Evolutionary conservation across 2,888 invertebrate species (phyloP).

Genomic region (Kuschelorhynchus macadamiae): DNA sequence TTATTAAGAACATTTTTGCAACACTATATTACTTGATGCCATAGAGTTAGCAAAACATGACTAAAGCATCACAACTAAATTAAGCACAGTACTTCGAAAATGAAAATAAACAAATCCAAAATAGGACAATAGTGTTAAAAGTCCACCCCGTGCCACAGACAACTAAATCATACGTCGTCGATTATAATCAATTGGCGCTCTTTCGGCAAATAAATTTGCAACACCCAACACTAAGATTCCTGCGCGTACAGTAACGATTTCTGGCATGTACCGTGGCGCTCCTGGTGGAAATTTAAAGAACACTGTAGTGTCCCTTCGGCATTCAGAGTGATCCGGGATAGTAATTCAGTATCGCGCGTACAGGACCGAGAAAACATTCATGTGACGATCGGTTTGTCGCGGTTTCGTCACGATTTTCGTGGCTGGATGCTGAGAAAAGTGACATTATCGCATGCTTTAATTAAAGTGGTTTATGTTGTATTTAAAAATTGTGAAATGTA

Average conservation of each 20-base stretch:
- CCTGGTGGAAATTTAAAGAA: slow-evolving; percentile 59
- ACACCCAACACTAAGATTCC: slow-evolving; percentile 58
- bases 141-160: slow-evolving; percentile 7
- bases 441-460: not conserved
- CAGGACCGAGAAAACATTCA: slow-evolving; percentile 57
- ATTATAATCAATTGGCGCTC: slow-evolving; percentile 56
- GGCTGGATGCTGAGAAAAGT: not conserved
- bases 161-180: slow-evolving; percentile 45
- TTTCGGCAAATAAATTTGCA: slow-evolving; percentile 55
- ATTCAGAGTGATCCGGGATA: slow-evolving; percentile 66
- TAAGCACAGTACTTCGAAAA: too few relatives aligned
- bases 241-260: slow-evolving; percentile 69
- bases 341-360: slow-evolving; percentile 62
- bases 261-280: slow-evolving; percentile 61
- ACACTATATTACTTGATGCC: too few relatives aligned
- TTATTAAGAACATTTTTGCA: too few relatives aligned
- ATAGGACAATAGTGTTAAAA: too few relatives aligned
- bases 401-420: slow-evolving; percentile 13
- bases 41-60: too few relatives aligned
- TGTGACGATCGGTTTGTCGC: slow-evolving; percentile 1
- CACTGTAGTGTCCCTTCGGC: slow-evolving; percentile 66
- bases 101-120: too few relatives aligned
- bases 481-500: too few relatives aligned
- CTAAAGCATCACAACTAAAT: too few relatives aligned
- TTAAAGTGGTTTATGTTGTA: not conserved